These are phyloP conservation scores for Chaetogeoica ovagalla DNA, from an alignment of 2,888 invertebrate species.

Conservation along the genomic window DNA sequence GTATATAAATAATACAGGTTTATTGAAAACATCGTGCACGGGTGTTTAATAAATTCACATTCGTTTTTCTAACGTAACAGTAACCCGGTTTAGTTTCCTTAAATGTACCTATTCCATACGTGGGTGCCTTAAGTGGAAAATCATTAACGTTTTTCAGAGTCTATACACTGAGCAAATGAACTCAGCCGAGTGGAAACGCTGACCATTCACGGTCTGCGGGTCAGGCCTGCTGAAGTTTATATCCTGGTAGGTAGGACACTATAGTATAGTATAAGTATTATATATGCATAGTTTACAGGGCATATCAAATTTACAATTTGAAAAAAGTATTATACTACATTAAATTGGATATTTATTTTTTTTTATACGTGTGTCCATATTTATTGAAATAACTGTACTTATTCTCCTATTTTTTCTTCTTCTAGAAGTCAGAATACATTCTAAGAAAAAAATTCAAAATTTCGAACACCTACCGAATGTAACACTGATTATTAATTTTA, in stretches of 20 bases:
- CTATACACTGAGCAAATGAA: conserved; percentile 31
- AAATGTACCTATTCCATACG: conserved; percentile 26
- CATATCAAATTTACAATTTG: conserved; percentile 41
- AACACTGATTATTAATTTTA: too few relatives aligned
- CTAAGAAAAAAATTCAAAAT: too few relatives aligned
- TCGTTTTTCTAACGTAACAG: conserved; percentile 34
- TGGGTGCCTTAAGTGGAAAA: conserved; percentile 45
- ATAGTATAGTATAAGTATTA: conserved; percentile 12
- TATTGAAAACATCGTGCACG: conserved; percentile 20
- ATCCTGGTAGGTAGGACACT: conserved; percentile 28
- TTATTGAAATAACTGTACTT: conserved; percentile 7
- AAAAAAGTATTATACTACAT: not conserved
- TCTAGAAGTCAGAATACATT: too few relatives aligned
- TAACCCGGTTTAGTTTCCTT: conserved; percentile 49
- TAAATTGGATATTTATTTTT: not conserved
- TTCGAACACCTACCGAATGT: too few relatives aligned
- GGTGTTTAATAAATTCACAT: conserved; percentile 23
- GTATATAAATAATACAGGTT: conserved; percentile 8
- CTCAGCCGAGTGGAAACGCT: conserved; percentile 44
- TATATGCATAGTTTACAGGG: conserved; percentile 27
- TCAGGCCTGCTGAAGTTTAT: conserved; percentile 17
- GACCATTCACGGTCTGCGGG: conserved; percentile 46
- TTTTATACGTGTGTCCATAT: not conserved
- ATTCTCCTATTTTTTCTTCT: too few relatives aligned
- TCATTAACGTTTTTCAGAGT: conserved; percentile 47